phyloP scores from a whole-genome alignment of 1,140 invertebrate genomes.

The Eriocheir sinensis region DNA sequence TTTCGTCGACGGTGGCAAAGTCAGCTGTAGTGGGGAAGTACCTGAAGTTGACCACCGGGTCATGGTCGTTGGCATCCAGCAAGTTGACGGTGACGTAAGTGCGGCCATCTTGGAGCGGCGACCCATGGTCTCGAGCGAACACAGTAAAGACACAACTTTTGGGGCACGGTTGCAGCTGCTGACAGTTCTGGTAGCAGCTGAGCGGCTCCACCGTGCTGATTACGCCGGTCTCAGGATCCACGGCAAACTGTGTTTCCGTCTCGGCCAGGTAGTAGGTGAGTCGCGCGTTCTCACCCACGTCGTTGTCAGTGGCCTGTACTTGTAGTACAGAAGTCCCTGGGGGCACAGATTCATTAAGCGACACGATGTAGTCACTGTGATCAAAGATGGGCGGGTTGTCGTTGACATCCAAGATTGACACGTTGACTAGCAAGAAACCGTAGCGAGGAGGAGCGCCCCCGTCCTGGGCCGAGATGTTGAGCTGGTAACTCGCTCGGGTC shows the following conservation, averaged over 20 bases:
- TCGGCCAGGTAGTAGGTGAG: constrained; percentile 94
- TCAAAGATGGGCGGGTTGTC: constrained; percentile 97
- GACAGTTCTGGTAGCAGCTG: constrained; percentile 85
- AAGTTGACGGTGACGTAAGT: constrained; percentile 97
- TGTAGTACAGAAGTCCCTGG: constrained; percentile 93
- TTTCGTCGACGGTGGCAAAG: constrained; percentile 96
- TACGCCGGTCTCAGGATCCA: constrained; percentile 93
- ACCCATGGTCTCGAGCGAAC: constrained; percentile 95
- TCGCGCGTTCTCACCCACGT: constrained; percentile 95
- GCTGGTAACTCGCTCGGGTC: constrained; percentile 89
- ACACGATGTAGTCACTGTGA: constrained; percentile 95
- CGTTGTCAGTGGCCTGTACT: constrained; percentile 95
- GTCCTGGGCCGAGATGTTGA: constrained; percentile 95
- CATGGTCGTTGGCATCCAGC: constrained; percentile 96
- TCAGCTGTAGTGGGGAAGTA: constrained; percentile 91
- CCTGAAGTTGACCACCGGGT: constrained; percentile 94
- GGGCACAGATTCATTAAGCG: constrained; percentile 94
- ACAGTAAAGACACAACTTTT: constrained; percentile 97
- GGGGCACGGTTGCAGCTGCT: constrained; percentile 87
- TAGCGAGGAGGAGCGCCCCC: constrained; percentile 90
- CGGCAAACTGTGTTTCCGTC: constrained; percentile 93
- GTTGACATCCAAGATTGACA: constrained; percentile 95
- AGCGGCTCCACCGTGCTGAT: constrained; percentile 91
- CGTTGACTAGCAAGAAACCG: constrained; percentile 94
- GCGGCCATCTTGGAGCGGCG: constrained; percentile 93